Conservation (phyloP, 2,797 vertebrate genomes). For the Sciaenops ocellatus region DNA sequence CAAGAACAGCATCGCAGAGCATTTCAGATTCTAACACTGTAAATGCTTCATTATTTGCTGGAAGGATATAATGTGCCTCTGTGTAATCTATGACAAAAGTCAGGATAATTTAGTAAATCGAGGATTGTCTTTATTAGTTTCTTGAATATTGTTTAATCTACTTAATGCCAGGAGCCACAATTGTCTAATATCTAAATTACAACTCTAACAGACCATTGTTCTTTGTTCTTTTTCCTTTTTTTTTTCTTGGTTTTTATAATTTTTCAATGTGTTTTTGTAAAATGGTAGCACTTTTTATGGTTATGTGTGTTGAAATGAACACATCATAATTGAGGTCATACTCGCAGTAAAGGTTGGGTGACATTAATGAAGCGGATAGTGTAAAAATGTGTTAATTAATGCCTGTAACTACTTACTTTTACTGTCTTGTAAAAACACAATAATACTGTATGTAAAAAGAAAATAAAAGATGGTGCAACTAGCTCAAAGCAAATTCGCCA, state of each 20-base stretch:
- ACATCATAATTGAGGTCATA: not conserved
- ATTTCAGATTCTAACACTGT: not conserved
- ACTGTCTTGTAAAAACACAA: not conserved
- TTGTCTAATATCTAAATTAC: conserved; percentile 17
- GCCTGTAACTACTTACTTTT: not conserved
- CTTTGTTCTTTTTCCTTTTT: not conserved
- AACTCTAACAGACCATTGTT: not conserved
- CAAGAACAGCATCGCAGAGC: not conserved
- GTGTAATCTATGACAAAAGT: conserved; percentile 16
- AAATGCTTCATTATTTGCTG: conserved; percentile 18
- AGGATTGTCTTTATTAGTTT: conserved; percentile 4
- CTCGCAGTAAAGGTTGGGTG: not conserved
- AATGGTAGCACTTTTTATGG: not conserved
- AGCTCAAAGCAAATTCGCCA: not conserved
- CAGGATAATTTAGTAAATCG: conserved; percentile 19
- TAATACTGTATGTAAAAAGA: not conserved
- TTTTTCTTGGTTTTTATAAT: not conserved
- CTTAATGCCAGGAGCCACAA: conserved; percentile 8
- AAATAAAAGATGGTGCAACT: not conserved
- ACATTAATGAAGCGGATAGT: too few relatives aligned
- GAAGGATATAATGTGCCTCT: conserved; percentile 5
- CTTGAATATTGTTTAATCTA: conserved; percentile 22
- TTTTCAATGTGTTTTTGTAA: not conserved
- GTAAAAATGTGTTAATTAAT: not conserved
- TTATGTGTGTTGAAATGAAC: not conserved